phyloP scores from a whole-genome alignment of 2,113 vertebrate species.

The Noturus placidus region DNA sequence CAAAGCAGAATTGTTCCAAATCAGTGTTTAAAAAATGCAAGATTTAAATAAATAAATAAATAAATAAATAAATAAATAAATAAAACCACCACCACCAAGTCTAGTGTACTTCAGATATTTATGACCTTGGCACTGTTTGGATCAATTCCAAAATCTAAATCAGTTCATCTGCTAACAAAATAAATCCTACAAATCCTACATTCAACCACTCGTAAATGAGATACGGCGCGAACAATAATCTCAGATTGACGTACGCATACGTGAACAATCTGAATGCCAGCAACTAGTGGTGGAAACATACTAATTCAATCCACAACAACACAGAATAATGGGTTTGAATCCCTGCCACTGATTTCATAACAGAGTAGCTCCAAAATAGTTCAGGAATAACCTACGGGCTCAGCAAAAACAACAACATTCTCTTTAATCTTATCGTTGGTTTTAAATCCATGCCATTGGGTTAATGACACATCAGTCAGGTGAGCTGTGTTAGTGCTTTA shows the following conservation, averaged over 20 bases:
- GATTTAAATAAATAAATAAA: background rate
- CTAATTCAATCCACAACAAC: background rate
- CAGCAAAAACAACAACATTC: background rate
- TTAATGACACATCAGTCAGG: constrained; percentile 25
- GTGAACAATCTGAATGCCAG: background rate
- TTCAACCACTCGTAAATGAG: background rate
- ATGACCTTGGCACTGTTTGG: background rate
- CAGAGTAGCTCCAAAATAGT: background rate
- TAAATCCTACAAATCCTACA: background rate
- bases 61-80: no score
- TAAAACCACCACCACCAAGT: no score
- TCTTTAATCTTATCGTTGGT: background rate
- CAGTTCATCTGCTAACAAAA: background rate
- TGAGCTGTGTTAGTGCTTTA: constrained; percentile 19
- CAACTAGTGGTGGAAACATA: background rate
- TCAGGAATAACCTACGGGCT: background rate
- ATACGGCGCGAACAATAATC: background rate
- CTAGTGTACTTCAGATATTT: background rate
- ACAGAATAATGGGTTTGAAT: background rate
- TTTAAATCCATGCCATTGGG: constrained; percentile 19
- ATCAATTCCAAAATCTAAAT: background rate
- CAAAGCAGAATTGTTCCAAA: background rate
- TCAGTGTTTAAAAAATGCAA: background rate
- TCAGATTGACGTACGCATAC: background rate
- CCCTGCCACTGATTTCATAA: background rate